Conservation (phyloP, 2,113 vertebrate genomes). For the Boleophthalmus pectinirostris region DNA sequence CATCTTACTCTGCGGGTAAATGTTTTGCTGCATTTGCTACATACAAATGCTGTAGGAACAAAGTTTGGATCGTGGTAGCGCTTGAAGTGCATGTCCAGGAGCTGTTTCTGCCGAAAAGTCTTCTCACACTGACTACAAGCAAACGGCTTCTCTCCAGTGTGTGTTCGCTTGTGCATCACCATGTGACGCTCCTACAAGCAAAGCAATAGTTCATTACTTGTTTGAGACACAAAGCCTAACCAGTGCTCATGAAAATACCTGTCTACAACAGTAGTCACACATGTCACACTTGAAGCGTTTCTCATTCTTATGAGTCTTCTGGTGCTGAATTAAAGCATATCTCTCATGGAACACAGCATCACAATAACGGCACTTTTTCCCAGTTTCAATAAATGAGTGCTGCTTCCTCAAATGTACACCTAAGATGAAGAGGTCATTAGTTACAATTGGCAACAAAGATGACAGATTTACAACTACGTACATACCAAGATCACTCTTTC, state of each 20-base stretch:
- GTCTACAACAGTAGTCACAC: constrained; percentile 97
- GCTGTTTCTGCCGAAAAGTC: constrained; percentile 97
- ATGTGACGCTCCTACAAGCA: constrained; percentile 89
- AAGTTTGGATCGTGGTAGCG: constrained; percentile 95
- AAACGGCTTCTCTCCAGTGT: constrained; percentile 98
- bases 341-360: constrained; percentile 97
- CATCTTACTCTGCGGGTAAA: constrained; percentile 87
- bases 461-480: neutral
- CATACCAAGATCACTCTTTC: constrained; percentile 96
- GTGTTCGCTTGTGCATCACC: constrained; percentile 98
- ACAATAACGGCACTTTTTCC: constrained; percentile 98
- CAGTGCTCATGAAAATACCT: constrained; percentile 73
- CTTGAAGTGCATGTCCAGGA: constrained; percentile 98
- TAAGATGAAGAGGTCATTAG: constrained; percentile 39
- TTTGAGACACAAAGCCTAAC: neutral
- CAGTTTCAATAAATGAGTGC: constrained; percentile 97
- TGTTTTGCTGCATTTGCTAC: constrained; percentile 79
- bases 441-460: neutral
- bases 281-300: constrained; percentile 98
- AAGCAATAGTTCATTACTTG: neutral
- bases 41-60: constrained; percentile 93
- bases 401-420: constrained; percentile 97
- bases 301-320: constrained; percentile 98
- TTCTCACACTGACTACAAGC: constrained; percentile 97
- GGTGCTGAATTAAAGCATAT: constrained; percentile 97